Percentiles rank a stretch among this genome's conserved stretches.
Conservation (phyloP, 2,888 invertebrate genomes). For the Drepana falcataria region DNA sequence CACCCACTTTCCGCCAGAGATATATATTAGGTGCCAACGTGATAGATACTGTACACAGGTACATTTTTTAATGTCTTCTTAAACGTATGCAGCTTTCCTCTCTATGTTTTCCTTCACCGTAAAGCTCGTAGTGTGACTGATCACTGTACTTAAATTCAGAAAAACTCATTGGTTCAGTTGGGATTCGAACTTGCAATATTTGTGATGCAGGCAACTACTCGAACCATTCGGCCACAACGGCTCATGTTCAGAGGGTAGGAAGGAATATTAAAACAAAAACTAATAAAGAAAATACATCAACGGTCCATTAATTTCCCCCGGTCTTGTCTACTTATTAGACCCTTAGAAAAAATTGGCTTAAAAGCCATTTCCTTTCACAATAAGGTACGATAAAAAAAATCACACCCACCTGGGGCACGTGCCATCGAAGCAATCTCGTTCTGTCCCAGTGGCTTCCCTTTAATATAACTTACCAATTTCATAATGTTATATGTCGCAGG, state of each 20-base stretch:
- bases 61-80: no score
- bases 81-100: no score
- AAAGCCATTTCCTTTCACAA: slow-evolving; percentile 40
- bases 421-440: slow-evolving; percentile 55
- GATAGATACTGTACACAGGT: no score
- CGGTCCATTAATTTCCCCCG: slow-evolving; percentile 3
- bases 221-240: no score
- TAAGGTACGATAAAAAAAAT: slow-evolving; percentile 37
- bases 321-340: slow-evolving; percentile 12
- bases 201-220: no score
- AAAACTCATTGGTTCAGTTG: no score
- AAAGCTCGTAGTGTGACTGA: no score
- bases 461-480: slow-evolving; percentile 23
- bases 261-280: background rate
- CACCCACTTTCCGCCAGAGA: no score
- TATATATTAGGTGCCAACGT: no score
- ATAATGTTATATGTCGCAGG: slow-evolving; percentile 24
- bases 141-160: no score
- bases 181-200: no score
- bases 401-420: slow-evolving; percentile 61
- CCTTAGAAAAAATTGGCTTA: slow-evolving; percentile 20
- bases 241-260: background rate
- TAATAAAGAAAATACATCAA: background rate
- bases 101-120: no score
- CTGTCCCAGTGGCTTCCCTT: slow-evolving; percentile 53